Conservation (phyloP, 2,113 vertebrate species). For the Phasianus colchicus region DNA sequence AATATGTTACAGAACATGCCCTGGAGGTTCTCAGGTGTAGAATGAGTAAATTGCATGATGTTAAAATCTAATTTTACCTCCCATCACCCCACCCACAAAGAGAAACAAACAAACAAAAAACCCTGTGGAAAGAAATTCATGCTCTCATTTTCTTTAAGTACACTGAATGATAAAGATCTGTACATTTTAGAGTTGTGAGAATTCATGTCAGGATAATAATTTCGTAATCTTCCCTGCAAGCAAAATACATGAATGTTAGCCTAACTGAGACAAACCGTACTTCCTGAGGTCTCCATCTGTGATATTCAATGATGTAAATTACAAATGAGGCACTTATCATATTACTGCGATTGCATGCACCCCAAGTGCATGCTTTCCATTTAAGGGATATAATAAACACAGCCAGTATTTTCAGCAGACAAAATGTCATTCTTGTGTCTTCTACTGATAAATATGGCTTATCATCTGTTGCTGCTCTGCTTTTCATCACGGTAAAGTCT, state of each 20-base stretch:
- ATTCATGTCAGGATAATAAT: neutral
- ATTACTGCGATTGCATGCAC: neutral
- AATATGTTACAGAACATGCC: neutral
- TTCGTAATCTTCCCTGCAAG: neutral
- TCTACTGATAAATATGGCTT: neutral
- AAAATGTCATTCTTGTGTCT: neutral
- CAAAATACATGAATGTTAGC: neutral
- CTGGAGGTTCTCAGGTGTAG: slow-evolving; percentile 31
- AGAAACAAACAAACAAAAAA: neutral
- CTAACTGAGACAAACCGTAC: neutral
- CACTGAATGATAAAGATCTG: neutral
- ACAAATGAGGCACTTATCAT: neutral
- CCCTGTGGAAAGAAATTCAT: neutral
- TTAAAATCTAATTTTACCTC: slow-evolving; percentile 28
- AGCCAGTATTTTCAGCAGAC: neutral
- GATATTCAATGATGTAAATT: neutral
- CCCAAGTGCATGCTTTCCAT: neutral
- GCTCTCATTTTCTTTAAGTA: neutral
- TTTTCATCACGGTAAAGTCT: neutral
- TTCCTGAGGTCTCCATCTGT: neutral
- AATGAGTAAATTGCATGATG: neutral
- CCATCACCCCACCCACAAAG: neutral
- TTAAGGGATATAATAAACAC: neutral
- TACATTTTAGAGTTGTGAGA: neutral
- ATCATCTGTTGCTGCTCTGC: neutral